Percentiles rank a stretch among this genome's conserved stretches.
phyloP scores from a whole-genome alignment of 2,113 vertebrate genomes.

The Ancistrus triradiatus region DNA sequence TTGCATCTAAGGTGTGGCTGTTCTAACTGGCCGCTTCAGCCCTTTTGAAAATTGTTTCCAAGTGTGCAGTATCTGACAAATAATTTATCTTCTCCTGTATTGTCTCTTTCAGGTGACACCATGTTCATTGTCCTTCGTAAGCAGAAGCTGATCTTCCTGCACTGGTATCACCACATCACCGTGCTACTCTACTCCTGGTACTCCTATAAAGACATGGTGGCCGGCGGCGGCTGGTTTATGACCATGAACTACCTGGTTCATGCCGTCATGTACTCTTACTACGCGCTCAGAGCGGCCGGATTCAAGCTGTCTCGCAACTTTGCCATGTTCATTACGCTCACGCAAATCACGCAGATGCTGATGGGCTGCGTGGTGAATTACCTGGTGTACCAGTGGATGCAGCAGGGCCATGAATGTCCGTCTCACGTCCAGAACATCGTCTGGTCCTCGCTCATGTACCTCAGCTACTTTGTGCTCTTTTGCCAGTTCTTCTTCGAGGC shows the following conservation, averaged over 20 bases:
- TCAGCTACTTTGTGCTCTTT: constrained; percentile 99
- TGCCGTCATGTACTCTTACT: constrained; percentile 98
- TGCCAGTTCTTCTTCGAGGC: constrained; percentile 97
- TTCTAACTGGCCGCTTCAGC: no score
- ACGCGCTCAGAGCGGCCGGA: constrained; percentile 88
- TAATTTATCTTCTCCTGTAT: not conserved
- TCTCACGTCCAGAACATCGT: constrained; percentile 96
- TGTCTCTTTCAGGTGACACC: constrained; percentile 80
- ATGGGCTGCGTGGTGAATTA: constrained; percentile 95
- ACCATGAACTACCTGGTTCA: constrained; percentile 98
- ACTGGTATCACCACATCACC: constrained; percentile 99
- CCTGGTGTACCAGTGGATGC: constrained; percentile 98
- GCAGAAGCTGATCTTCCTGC: constrained; percentile 98
- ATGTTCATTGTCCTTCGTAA: constrained; percentile 98
- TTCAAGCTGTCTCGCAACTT: constrained; percentile 94
- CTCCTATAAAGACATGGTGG: constrained; percentile 99
- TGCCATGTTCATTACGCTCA: constrained; percentile 98
- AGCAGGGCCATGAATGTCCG: constrained; percentile 88
- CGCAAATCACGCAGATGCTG: constrained; percentile 98
- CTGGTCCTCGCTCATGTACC: constrained; percentile 99
- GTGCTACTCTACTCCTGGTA: constrained; percentile 99
- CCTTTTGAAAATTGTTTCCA: no score
- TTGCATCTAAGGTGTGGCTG: no score
- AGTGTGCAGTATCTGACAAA: no score
- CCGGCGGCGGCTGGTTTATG: constrained; percentile 98